Base-by-base conservation (phyloP, 1,140 invertebrate genomes). In the Tribolium castaneum region DNA sequence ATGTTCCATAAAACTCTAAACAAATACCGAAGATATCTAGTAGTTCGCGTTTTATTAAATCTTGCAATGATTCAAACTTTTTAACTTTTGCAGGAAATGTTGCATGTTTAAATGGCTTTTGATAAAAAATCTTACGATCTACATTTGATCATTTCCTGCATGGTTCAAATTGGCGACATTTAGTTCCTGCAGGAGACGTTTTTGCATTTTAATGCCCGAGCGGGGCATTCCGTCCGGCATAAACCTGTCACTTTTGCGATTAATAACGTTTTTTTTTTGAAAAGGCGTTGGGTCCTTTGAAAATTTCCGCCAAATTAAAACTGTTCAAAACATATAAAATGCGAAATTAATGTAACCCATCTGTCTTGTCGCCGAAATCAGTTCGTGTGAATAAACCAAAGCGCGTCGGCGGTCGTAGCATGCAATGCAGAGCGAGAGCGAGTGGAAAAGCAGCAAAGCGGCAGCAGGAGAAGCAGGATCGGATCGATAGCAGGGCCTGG, bases 261-360 rank as follows among this genome's bases (percentile, higher is more conserved):
- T 59, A 59, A 59, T 59, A 59, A 59, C 54, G 54, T 1, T 25
- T 9, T 9, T 56, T 59, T 59, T 59, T 59, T 30, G 54, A 59
- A 59, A 59, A 30, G 54, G 10, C 54, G 54, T 59, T 30, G 16
- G 14, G 54, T 25, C 5, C 54, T n/a, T 22, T 50, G n/a, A 13
- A 56, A 39, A 30, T 62, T 74, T 80, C 78, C 78, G 77, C 76
- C 78, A 70, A 80, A 78, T 80, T 80, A 78, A 80, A 80, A 80
- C 76, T 80, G 79, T 80, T 80, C 76, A 75, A 80, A 80, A 80
- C 79, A 80, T 77, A 78, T 80, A 80, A 80, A 80, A 80, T 80
- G 59, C 54, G 73, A 77, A 80, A 80, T 80, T 77, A 80, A 80
- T 80, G 75, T 80, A 59, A 52, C 51, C 76, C 75, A 80, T 80